These are phyloP conservation scores for Acanthosepion lycidas DNA, from an alignment of 2,888 invertebrate species.

Conservation along the genomic window DNA sequence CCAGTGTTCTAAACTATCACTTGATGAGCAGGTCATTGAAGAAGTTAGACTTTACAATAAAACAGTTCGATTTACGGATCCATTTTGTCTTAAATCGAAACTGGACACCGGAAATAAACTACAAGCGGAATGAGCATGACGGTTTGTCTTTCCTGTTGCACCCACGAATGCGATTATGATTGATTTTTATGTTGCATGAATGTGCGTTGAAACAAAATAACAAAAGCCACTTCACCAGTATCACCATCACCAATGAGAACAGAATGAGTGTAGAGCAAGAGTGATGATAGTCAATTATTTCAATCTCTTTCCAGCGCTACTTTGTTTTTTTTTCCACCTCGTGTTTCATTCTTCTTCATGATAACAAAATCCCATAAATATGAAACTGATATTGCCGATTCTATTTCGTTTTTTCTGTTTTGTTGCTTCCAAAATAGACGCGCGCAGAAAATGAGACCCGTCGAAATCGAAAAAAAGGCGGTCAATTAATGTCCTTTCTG, in stretches of 20 bases:
- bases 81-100: not conserved
- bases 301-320: not conserved
- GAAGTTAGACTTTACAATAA: not conserved
- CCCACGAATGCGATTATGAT: not conserved
- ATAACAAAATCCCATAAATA: conserved; percentile 9
- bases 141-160: not conserved
- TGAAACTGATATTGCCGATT: not conserved
- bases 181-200: not conserved
- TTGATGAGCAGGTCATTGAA: too few relatives aligned
- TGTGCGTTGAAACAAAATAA: not conserved
- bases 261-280: not conserved
- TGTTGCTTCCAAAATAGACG: not conserved
- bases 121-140: not conserved
- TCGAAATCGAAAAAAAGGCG: not conserved
- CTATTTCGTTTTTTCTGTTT: not conserved
- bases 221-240: not conserved
- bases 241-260: not conserved
- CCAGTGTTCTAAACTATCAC: too few relatives aligned
- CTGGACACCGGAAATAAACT: not conserved
- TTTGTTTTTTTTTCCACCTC: not conserved
- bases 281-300: not conserved
- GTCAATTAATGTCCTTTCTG: not conserved
- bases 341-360: not conserved
- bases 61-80: not conserved
- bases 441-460: not conserved